A percentile compares a stretch with the other conserved stretches of the same genome.
These are phyloP conservation scores for Patella pellucida DNA, from an alignment of 2,888 invertebrate species.

Conservation along the genomic window DNA sequence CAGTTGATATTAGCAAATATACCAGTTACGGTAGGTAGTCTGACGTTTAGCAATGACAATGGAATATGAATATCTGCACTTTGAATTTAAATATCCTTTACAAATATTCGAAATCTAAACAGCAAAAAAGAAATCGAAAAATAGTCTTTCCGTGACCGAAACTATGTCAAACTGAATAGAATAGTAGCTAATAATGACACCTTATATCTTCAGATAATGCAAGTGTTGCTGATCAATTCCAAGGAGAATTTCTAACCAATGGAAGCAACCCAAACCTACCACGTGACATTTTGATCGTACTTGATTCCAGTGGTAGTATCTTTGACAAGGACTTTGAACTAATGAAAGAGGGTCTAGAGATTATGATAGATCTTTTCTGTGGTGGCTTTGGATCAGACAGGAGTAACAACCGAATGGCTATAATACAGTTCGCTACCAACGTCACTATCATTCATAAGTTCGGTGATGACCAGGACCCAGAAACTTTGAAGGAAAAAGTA, in stretches of 20 bases:
- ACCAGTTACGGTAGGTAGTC: not conserved
- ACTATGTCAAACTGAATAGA: too few relatives aligned
- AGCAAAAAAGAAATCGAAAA: too few relatives aligned
- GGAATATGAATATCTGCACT: too few relatives aligned
- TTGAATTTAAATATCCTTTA: too few relatives aligned
- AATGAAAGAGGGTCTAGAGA: conserved; percentile 25
- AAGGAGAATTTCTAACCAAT: not conserved
- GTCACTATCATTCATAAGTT: conserved; percentile 22
- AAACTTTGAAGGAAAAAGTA: conserved; percentile 15
- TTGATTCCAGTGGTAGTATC: conserved; percentile 31
- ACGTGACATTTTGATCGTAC: conserved; percentile 30
- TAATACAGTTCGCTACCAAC: conserved; percentile 27
- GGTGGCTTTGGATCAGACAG: conserved; percentile 25
- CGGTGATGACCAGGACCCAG: conserved; percentile 24
- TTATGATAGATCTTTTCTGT: conserved; percentile 30
- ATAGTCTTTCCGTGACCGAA: too few relatives aligned
- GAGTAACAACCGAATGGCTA: conserved; percentile 29
- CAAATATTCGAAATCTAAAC: too few relatives aligned
- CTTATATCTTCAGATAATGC: not conserved
- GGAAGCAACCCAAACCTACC: conserved; percentile 14
- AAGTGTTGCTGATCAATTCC: not conserved
- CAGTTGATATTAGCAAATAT: conserved; percentile 21
- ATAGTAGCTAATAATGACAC: too few relatives aligned
- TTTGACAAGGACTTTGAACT: conserved; percentile 24
- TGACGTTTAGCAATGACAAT: too few relatives aligned